These are phyloP conservation scores for Zaprionus obscuricornis DNA, from an alignment of 2,888 invertebrate genomes.

Conservation along the genomic window DNA sequence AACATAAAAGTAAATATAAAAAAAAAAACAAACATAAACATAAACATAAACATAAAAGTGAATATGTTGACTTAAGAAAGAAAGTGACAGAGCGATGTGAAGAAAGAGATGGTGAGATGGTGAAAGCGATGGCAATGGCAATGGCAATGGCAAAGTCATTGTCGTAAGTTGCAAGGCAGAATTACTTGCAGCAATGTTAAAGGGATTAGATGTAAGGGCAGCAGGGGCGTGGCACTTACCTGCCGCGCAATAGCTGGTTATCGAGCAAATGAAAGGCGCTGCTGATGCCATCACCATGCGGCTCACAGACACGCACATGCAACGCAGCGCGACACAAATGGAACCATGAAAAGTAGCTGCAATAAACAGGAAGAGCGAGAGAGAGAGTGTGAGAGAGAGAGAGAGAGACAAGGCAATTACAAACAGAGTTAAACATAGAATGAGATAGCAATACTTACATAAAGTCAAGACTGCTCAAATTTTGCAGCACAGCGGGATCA, in stretches of 20 bases:
- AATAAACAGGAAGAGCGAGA: too few species aligned
- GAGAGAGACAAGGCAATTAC: not conserved
- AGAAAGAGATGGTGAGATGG: too few species aligned
- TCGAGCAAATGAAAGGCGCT: conserved; percentile 85
- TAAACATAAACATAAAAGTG: conserved; percentile 4
- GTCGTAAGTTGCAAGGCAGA: too few species aligned
- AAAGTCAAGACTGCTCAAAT: conserved; percentile 82
- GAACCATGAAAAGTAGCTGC: conserved; percentile 86
- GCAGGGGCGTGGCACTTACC: conserved; percentile 78
- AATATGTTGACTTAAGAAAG: too few species aligned
- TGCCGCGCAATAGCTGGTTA: conserved; percentile 85
- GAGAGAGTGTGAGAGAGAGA: not conserved
- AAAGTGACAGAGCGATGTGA: too few species aligned
- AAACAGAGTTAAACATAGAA: not conserved
- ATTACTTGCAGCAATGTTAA: too few species aligned
- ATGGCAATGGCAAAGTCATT: too few species aligned
- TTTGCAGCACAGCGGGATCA: conserved; percentile 81
- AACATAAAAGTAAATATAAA: conserved; percentile 14
- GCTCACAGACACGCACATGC: conserved; percentile 85
- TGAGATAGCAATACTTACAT: conserved; percentile 82
- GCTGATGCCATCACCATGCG: conserved; percentile 86
- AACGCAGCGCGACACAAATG: conserved; percentile 85
- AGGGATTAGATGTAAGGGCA: not conserved
- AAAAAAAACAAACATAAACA: conserved; percentile 11
- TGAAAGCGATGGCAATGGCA: too few species aligned